Evolutionary conservation across 2,113 vertebrate genomes (phyloP), one percentile per base, ranked within the genome.

Genomic region (Phaethon lepturus): DNA sequence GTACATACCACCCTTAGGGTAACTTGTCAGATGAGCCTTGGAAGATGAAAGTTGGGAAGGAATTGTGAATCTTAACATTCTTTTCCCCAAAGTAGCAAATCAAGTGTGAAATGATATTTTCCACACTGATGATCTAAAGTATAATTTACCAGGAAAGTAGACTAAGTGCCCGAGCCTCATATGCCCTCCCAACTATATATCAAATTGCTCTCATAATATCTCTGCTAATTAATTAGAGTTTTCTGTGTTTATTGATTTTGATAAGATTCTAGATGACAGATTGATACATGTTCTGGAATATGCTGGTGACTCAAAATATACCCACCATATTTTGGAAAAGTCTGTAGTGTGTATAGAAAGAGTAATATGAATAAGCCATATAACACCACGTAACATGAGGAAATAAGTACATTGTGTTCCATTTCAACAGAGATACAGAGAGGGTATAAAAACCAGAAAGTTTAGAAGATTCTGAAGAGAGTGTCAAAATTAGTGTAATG

Each of bases 51-150:
- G 20, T 49, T 88, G 67, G 45, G 67, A 93, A 91, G 47, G 29
- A 94, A 79, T 62, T 28, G 26, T 88, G 91, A 91, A 94, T 95
- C 88, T 68, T 95, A 93, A 96, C 82, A 18, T 79, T 94, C 67
- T 63, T 88, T 93, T 90, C 60, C 83, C 63, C 82, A 86, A 93
- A 95, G 62, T 88, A 56, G 3, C 85, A 85, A 97, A 91, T 96
- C 79, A 96, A 92, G 74, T 93, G 66, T 87, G 94, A 87, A 97
- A 97, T 91, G 23, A 28, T 93, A 78, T 92, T 98, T 98, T 98
- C 92, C 94, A 96, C 60, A 53, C 59, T 95, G 59, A 88, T 96
- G 81, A 82, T 93, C 67, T 86, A 92, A 97, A 97, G 75, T 64
- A 94, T 97, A 95, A 97, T 97, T 97, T 95, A 95, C 64, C 69